Base-by-base conservation (phyloP, 2,797 vertebrate genomes). In the Rhinophrynus dorsalis region DNA sequence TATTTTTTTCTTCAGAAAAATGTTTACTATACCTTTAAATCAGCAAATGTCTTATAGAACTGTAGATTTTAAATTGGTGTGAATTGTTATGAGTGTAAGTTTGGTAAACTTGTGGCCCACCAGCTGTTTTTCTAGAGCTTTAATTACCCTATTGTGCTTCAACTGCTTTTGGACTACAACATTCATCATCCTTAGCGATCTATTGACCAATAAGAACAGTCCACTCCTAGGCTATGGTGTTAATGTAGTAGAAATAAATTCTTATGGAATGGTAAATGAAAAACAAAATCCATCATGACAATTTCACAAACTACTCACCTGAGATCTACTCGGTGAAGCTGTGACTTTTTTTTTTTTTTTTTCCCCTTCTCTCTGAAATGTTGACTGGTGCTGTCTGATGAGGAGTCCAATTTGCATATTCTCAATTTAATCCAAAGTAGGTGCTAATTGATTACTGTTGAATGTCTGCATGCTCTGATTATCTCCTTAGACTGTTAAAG, bases 341-440 rank as follows among this genome's bases (percentile, higher is more conserved):
- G n/a, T n/a, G n/a, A n/a, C n/a, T n/a, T n/a, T n/a, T n/a, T 74
- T 77, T 86, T 81, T 78, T 82, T 62, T 70, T 67, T 75, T 67
- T 79, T 86, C 81, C 18, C 24, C 7, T 47, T 29, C 21, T 15
- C 8, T 4, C n/a, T 84, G 81, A 88, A 84, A 82, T 84, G 84
- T 86, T 86, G 83, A 84, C 82, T 85, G n/a, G 83, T 78, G 74
- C 78, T 81, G 81, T 80, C 86, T 91, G 87, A 90, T 90, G 88
- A 91, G 84, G 73, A 80, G n/a, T 60, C 79, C 80, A 73, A 90
- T 90, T 90, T 90, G 85, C 88, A 90, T 88, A 91, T 89, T 90
- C 88, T 88, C 88, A 90, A 90, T 90, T 90, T 90, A 90, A 88
- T 89, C 85, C 87, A 90, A 90, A 91, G 84, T 89, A 90, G 88